These are phyloP conservation scores for Yponomeuta malinellus DNA, from an alignment of 2,888 invertebrate genomes.

Conservation along the genomic window DNA sequence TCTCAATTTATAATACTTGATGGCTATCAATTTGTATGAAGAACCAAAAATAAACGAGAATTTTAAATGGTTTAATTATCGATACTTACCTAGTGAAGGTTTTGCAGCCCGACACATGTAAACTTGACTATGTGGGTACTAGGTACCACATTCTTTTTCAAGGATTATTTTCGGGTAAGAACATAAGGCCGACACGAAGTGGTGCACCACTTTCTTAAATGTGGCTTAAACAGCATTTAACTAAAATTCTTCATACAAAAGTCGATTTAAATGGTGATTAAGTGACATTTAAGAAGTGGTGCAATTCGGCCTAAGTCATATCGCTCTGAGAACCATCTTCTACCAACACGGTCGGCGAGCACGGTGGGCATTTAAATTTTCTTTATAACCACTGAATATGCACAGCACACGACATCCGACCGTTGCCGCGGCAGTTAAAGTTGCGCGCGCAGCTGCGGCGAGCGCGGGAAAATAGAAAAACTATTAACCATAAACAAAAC, in stretches of 20 bases:
- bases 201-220: no score
- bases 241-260: no score
- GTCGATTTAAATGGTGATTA: no score
- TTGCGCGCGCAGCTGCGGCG: slow-evolving; percentile 1
- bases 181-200: neutral
- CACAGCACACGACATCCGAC: neutral
- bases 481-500: neutral
- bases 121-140: no score
- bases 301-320: neutral
- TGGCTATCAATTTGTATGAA: no score
- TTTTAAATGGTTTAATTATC: no score
- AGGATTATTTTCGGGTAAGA: neutral
- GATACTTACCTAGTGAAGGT: no score
- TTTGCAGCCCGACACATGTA: no score
- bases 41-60: no score
- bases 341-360: neutral
- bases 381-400: neutral
- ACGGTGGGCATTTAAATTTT: neutral
- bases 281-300: no score
- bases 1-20: no score
- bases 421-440: slow-evolving; percentile 3
- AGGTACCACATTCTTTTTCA: neutral
- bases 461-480: slow-evolving; percentile 7
- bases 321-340: neutral
- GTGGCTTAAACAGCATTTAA: no score